phyloP scores from a whole-genome alignment of 2,113 vertebrate genomes.

The Picathartes gymnocephalus region DNA sequence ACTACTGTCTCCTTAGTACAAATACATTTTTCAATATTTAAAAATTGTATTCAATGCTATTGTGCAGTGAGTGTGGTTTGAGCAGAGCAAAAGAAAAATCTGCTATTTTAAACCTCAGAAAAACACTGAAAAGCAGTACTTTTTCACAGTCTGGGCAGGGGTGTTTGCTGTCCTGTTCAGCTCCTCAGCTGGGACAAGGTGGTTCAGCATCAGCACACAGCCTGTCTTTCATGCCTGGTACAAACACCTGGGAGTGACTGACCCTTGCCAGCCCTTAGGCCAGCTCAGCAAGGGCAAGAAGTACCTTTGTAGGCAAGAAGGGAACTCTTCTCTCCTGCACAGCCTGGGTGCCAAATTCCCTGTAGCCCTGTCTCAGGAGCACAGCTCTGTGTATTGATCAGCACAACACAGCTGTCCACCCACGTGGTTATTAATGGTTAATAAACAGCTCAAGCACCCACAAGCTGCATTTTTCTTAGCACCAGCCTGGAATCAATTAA shows the following conservation, averaged over 20 bases:
- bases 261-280: background rate
- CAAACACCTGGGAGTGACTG: accelerated
- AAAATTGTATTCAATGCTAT: accelerated
- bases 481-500: conserved; percentile 22
- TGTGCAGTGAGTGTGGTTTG: background rate
- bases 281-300: background rate
- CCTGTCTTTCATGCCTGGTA: background rate
- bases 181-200: background rate
- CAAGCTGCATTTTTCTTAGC: conserved; percentile 9
- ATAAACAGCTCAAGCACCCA: background rate
- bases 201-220: background rate
- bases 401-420: background rate
- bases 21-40: background rate
- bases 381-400: background rate
- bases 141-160: background rate
- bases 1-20: background rate
- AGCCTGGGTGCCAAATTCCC: background rate
- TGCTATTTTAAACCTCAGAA: background rate
- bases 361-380: accelerated
- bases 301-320: background rate
- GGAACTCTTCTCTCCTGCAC: background rate
- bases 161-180: background rate
- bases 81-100: background rate
- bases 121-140: background rate
- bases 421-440: background rate